Evolutionary conservation across 2,888 invertebrate genomes (phyloP).

Genomic region (Machimus atricapillus): DNA sequence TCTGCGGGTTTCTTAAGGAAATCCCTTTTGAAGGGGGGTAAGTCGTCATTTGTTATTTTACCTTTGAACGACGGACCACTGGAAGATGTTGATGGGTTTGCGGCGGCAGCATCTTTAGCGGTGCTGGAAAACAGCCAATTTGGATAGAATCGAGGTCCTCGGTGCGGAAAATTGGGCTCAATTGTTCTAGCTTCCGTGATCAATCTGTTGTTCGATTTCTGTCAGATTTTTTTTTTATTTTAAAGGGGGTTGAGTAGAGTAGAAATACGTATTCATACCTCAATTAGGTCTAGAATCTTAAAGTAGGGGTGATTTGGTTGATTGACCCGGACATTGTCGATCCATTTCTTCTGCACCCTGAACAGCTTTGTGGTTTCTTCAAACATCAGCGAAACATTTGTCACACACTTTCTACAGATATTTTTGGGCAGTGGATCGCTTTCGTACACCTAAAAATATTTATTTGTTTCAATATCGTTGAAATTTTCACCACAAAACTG

Average conservation of each 20-base stretch:
- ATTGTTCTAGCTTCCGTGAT: slow-evolving; percentile 20
- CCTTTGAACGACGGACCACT: not conserved
- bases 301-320: slow-evolving; percentile 54
- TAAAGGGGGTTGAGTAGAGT: not conserved
- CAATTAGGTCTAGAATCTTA: slow-evolving; percentile 51
- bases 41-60: not conserved
- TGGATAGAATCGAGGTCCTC: not conserved
- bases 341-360: slow-evolving; percentile 53
- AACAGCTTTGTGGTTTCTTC: slow-evolving; percentile 51
- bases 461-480: not conserved
- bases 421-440: slow-evolving; percentile 55
- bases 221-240: not conserved
- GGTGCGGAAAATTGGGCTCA: slow-evolving; percentile 32
- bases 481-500: not conserved
- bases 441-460: slow-evolving; percentile 51
- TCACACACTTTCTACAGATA: slow-evolving; percentile 53
- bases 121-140: not conserved
- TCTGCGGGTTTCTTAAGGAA: not conserved
- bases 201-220: slow-evolving; percentile 41
- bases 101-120: not conserved
- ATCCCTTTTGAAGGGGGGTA: not conserved
- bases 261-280: slow-evolving; percentile 49
- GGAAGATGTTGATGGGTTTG: not conserved
- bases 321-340: slow-evolving; percentile 51
- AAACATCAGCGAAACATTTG: slow-evolving; percentile 50